Conservation (phyloP, 2,888 invertebrate species). For the Spisula subtruncata region DNA sequence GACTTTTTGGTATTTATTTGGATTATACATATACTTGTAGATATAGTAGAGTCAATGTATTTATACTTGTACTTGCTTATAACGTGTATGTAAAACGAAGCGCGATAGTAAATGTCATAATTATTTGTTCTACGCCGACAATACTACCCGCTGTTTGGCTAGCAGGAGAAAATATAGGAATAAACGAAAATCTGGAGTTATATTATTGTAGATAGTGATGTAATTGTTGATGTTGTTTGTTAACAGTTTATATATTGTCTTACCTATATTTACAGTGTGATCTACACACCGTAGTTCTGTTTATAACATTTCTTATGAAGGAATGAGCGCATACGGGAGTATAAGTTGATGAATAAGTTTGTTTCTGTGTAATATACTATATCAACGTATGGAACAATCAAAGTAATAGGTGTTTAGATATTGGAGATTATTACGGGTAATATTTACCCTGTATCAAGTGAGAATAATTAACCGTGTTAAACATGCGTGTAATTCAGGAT, state of each 20-base stretch:
- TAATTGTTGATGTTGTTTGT: background rate
- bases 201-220: background rate
- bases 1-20: conserved; percentile 11
- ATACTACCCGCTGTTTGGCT: background rate
- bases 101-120: conserved; percentile 20
- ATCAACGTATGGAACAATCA: background rate
- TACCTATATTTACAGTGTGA: conserved; percentile 2
- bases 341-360: background rate
- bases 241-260: background rate
- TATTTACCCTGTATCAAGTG: background rate
- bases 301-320: background rate
- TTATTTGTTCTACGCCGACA: conserved; percentile 17
- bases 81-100: background rate
- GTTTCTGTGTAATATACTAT: conserved; percentile 3
- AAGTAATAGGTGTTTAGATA: background rate
- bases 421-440: too few species aligned
- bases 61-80: background rate
- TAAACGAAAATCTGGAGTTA: background rate
- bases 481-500: conserved; percentile 5
- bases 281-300: background rate
- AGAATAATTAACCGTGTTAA: conserved; percentile 9
- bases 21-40: background rate
- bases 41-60: conserved; percentile 10
- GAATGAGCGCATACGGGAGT: background rate
- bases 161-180: background rate